These are phyloP conservation scores for Helarctos malayanus DNA, from an alignment of 2,797 vertebrate species.

Conservation along the genomic window DNA sequence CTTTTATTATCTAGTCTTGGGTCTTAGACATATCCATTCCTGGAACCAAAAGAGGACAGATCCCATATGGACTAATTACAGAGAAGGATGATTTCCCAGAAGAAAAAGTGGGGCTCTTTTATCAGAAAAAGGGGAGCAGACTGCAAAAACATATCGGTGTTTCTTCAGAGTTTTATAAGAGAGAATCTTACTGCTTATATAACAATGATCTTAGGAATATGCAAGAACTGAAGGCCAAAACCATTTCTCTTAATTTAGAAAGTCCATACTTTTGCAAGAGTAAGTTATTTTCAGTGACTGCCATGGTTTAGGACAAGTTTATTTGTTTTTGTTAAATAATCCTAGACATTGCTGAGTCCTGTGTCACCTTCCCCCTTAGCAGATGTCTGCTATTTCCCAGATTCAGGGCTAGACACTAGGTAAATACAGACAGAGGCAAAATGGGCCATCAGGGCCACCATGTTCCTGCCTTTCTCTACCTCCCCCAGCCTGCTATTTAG, in stretches of 20 bases:
- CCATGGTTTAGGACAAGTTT: slow-evolving; percentile 24
- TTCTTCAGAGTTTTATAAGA: background rate
- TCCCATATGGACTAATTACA: background rate
- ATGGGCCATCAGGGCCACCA: background rate
- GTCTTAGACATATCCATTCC: background rate
- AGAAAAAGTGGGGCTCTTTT: background rate
- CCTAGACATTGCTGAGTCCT: background rate
- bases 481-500: background rate
- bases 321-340: background rate
- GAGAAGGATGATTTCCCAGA: background rate
- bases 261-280: slow-evolving; percentile 25
- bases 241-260: slow-evolving; percentile 51
- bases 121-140: background rate
- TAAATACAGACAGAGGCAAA: background rate
- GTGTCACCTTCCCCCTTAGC: background rate
- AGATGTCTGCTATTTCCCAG: background rate
- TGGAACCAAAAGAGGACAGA: background rate
- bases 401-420: background rate
- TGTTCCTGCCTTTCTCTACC: background rate
- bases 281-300: slow-evolving; percentile 54
- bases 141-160: background rate
- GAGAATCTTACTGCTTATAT: slow-evolving; percentile 21
- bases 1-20: background rate
- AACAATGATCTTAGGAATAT: slow-evolving; percentile 11
- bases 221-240: background rate